Conservation (phyloP, 2,797 vertebrate species). For the Enteromius treurensis region DNA sequence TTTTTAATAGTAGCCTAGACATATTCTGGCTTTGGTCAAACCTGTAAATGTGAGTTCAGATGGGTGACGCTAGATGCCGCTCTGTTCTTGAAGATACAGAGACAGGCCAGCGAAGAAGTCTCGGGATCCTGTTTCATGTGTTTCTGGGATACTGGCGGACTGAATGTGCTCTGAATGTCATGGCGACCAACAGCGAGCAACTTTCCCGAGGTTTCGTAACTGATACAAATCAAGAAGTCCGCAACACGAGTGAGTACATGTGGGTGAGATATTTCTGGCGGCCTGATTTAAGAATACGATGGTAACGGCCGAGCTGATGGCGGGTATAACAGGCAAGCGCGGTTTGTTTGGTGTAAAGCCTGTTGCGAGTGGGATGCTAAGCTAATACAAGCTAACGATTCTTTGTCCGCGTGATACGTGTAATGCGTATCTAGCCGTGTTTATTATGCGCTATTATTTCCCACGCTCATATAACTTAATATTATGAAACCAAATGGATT, state of each 20-base stretch:
- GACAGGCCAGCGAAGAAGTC: neutral
- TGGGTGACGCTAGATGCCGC: conserved; percentile 24
- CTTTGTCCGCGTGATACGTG: conserved; percentile 37
- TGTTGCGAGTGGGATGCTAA: conserved; percentile 57
- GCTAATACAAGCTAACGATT: conserved; percentile 49
- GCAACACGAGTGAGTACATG: conserved; percentile 29
- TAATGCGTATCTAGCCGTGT: neutral
- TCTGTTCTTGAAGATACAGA: neutral
- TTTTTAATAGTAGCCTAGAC: no score
- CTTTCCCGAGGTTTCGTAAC: conserved; percentile 83
- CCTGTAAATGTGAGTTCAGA: neutral
- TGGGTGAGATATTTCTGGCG: neutral
- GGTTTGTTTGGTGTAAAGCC: conserved; percentile 10
- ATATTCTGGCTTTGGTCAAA: neutral
- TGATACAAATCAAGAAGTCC: conserved; percentile 79
- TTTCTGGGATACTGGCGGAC: conserved; percentile 55
- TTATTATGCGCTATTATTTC: neutral
- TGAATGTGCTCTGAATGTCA: conserved; percentile 69
- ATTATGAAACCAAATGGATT: fast-evolving
- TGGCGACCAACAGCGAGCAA: conserved; percentile 86
- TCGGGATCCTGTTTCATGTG: conserved; percentile 21
- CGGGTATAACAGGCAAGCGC: neutral
- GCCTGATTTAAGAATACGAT: no score
- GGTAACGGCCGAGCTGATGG: no score
- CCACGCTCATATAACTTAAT: neutral